Conservation (phyloP, 2,888 invertebrate genomes). For the Fragum sueziense region DNA sequence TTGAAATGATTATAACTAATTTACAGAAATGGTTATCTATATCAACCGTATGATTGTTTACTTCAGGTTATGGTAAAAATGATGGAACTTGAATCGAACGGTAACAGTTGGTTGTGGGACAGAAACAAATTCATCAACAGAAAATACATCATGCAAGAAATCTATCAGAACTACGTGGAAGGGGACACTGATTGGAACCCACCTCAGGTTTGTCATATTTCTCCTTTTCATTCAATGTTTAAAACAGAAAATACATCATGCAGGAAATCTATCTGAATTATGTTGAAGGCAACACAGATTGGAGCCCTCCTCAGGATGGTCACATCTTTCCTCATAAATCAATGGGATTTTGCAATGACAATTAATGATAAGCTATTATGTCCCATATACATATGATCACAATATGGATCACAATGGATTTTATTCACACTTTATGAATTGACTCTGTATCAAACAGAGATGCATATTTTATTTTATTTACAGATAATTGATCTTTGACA, state of each 20-base stretch:
- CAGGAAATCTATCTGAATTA: constrained; percentile 81
- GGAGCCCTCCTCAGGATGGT: constrained; percentile 77
- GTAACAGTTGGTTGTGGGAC: constrained; percentile 78
- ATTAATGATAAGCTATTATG: too few species aligned
- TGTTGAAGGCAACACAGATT: constrained; percentile 76
- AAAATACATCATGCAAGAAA: constrained; percentile 81
- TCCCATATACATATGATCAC: too few species aligned
- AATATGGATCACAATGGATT: too few species aligned
- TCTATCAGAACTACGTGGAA: constrained; percentile 80
- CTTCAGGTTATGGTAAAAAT: constrained; percentile 79
- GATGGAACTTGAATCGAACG: constrained; percentile 75
- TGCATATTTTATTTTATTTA: too few species aligned
- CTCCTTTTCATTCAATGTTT: not conserved
- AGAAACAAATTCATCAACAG: constrained; percentile 79
- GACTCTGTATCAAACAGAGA: too few species aligned
- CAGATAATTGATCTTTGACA: too few species aligned
- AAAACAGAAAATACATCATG: constrained; percentile 80
- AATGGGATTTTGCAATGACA: too few species aligned
- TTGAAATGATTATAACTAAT: too few species aligned
- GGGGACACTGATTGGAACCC: constrained; percentile 78
- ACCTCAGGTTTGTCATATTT: constrained; percentile 69
- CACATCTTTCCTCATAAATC: too few species aligned
- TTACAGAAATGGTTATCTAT: too few species aligned
- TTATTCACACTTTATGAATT: too few species aligned
- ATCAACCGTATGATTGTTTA: too few species aligned